These are phyloP conservation scores for Thaleichthys pacificus DNA, from an alignment of 2,797 vertebrate genomes.

Conservation along the genomic window DNA sequence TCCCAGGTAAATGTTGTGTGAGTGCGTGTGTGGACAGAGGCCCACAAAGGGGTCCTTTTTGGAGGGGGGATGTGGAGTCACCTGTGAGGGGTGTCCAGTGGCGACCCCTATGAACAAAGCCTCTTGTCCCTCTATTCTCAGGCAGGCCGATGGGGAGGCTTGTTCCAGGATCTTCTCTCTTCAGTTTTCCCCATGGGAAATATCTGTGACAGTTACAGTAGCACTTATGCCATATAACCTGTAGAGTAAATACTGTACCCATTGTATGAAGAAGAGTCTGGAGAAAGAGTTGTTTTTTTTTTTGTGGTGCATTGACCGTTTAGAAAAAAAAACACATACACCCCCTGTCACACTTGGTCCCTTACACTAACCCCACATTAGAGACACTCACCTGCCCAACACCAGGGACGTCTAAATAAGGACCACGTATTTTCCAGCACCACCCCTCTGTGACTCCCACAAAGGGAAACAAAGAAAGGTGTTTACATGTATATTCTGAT, in stretches of 20 bases:
- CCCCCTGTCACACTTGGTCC: constrained; percentile 1
- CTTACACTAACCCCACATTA: constrained; percentile 3
- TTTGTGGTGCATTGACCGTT: constrained; percentile 11
- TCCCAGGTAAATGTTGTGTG: constrained; percentile 16
- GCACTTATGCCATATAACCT: constrained; percentile 5
- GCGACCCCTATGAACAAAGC: constrained; percentile 62
- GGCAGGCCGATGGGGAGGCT: constrained; percentile 59
- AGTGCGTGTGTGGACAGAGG: constrained; percentile 45
- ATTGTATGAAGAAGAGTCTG: constrained; percentile 1
- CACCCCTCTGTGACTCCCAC: not conserved
- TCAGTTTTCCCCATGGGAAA: constrained; percentile 16
- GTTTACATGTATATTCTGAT: constrained; percentile 18
- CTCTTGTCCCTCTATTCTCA: constrained; percentile 55
- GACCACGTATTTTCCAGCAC: constrained; percentile 13
- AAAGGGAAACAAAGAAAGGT: constrained; percentile 7
- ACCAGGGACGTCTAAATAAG: constrained; percentile 6
- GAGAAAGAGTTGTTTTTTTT: not conserved
- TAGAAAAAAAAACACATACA: constrained; percentile 4
- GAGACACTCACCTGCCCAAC: constrained; percentile 8
- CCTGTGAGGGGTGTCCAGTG: constrained; percentile 57
- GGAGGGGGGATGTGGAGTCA: constrained; percentile 47
- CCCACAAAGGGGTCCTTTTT: constrained; percentile 44
- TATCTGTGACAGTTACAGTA: constrained; percentile 8
- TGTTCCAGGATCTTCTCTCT: constrained; percentile 62
- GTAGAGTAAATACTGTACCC: constrained; percentile 4